Evolutionary conservation across 2,113 vertebrate species (phyloP).

Genomic region (Saccopteryx leptura): DNA sequence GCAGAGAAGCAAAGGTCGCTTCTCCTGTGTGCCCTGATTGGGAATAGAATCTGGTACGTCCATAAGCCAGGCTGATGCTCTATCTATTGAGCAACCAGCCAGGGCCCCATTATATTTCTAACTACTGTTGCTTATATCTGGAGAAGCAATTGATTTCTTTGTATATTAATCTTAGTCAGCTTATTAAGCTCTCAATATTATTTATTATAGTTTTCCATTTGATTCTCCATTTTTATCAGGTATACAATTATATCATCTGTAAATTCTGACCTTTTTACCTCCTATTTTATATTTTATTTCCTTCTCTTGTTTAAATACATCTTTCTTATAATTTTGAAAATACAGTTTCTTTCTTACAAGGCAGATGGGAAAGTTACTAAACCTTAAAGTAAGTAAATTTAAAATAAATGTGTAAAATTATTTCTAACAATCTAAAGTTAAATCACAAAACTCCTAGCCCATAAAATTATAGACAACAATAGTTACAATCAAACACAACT

Average conservation of each 20-base stretch:
- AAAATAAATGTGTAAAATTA: constrained; percentile 45
- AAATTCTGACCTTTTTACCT: neutral
- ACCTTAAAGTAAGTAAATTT: neutral
- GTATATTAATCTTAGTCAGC: neutral
- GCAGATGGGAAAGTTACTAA: constrained; percentile 58
- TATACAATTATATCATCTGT: neutral
- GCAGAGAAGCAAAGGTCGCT: too few relatives aligned
- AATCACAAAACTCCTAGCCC: constrained; percentile 36
- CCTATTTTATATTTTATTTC: neutral
- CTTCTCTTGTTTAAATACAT: neutral
- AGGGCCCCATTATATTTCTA: neutral
- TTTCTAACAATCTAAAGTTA: constrained; percentile 25
- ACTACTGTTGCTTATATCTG: neutral
- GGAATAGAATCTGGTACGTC: too few relatives aligned
- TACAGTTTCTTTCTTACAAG: constrained; percentile 47
- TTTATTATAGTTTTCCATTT: constrained; percentile 4
- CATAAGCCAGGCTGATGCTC: too few relatives aligned
- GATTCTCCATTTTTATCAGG: constrained; percentile 13
- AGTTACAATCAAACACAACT: neutral
- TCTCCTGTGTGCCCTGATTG: too few relatives aligned
- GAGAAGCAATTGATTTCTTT: neutral
- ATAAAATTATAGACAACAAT: neutral
- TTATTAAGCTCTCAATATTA: constrained; percentile 34
- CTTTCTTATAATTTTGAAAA: constrained; percentile 9
- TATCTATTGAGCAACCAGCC: too few relatives aligned